These are phyloP conservation scores for Chalcis sispes DNA, from an alignment of 2,888 invertebrate species.

Conservation along the genomic window DNA sequence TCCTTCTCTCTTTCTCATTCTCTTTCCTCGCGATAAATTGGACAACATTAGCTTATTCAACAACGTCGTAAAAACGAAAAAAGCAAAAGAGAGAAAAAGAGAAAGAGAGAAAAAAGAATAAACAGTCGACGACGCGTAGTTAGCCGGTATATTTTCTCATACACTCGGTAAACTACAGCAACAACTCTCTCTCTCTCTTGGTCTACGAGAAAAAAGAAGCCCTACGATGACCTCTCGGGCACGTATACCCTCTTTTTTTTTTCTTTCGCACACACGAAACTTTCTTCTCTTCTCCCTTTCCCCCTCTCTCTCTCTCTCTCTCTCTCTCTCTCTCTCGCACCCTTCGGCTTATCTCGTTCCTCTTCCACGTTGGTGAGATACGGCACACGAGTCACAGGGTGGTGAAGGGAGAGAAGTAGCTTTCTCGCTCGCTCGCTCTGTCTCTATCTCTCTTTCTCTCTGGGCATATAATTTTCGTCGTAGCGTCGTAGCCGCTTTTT, in stretches of 20 bases:
- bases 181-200: slow-evolving; percentile 7
- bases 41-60: too few species aligned
- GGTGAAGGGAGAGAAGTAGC: slow-evolving; percentile 10
- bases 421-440: slow-evolving; percentile 37
- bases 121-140: too few species aligned
- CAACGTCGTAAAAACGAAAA: not conserved
- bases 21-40: too few species aligned
- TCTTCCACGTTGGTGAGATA: slow-evolving; percentile 52
- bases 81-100: not conserved
- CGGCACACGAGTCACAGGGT: slow-evolving; percentile 24
- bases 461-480: too few species aligned
- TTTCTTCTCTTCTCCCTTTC: slow-evolving; percentile 32
- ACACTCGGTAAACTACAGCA: not conserved
- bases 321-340: slow-evolving; percentile 29
- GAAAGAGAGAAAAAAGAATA: not conserved
- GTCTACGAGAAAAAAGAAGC: slow-evolving; percentile 34
- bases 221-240: slow-evolving; percentile 48
- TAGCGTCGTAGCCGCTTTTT: too few species aligned
- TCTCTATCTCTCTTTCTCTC: too few species aligned
- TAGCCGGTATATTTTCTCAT: not conserved
- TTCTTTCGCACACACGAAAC: too few species aligned
- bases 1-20: not conserved
- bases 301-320: slow-evolving; percentile 32
- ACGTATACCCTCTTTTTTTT: slow-evolving; percentile 45
- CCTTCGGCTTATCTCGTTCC: slow-evolving; percentile 45